Percentiles rank a stretch among this genome's conserved stretches.
Conservation (phyloP, 2,888 invertebrate genomes). For the Sinhomidia bicolor region DNA sequence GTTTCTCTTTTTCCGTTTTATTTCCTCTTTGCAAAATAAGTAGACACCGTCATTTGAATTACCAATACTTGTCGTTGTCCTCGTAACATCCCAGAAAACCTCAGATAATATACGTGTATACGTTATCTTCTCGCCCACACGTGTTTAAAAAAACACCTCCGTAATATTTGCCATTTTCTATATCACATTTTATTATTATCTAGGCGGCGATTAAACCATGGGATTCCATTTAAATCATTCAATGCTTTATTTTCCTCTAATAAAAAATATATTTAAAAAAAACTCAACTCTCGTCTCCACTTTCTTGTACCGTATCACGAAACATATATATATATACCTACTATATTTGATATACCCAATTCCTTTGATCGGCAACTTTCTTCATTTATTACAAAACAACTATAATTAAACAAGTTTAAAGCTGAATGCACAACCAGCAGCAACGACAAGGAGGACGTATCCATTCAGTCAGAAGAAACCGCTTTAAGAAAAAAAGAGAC, state of each 20-base stretch:
- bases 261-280: too few relatives aligned
- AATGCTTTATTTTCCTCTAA: neutral
- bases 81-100: constrained; percentile 13
- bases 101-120: too few relatives aligned
- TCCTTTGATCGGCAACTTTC: neutral
- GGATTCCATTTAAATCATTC: neutral
- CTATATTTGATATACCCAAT: too few relatives aligned
- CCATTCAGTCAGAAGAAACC: neutral
- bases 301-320: too few relatives aligned
- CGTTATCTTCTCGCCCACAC: constrained; percentile 30
- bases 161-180: constrained; percentile 17
- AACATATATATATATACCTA: too few relatives aligned
- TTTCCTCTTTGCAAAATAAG: neutral
- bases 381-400: neutral
- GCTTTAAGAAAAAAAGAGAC: neutral
- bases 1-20: neutral
- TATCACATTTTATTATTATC: constrained; percentile 44
- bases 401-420: neutral
- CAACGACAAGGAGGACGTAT: neutral
- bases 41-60: too few relatives aligned
- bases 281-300: too few relatives aligned
- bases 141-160: neutral
- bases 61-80: constrained; percentile 15
- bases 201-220: constrained; percentile 15
- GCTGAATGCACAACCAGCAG: neutral